These are phyloP conservation scores for Cossypha heuglini DNA, from an alignment of 2,797 vertebrate genomes.

Conservation along the genomic window DNA sequence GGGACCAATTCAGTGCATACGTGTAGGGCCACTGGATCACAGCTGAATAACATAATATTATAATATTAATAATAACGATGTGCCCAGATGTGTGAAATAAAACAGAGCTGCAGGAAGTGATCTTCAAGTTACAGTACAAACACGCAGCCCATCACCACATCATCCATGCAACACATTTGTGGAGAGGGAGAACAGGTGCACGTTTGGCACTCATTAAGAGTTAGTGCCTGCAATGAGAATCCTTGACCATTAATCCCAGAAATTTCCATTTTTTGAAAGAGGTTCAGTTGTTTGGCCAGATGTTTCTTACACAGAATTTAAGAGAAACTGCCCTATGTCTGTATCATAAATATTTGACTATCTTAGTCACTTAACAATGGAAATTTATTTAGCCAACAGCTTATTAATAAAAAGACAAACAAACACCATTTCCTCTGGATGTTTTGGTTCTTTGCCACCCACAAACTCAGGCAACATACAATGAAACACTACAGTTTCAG, in stretches of 20 bases:
- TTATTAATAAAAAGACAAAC: conserved; percentile 44
- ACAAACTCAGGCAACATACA: conserved; percentile 14
- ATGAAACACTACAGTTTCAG: conserved; percentile 14
- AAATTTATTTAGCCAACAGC: conserved; percentile 53
- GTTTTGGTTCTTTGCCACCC: conserved; percentile 40
- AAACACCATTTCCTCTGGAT: conserved; percentile 22
- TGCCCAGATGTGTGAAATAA: background rate
- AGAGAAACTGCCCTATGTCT: background rate
- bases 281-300: background rate
- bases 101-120: background rate
- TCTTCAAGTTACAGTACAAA: background rate
- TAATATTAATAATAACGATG: background rate
- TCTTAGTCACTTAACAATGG: conserved; percentile 38
- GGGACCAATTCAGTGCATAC: background rate
- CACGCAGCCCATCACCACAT: background rate
- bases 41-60: background rate
- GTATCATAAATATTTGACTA: conserved; percentile 29
- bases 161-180: background rate
- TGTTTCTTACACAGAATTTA: background rate
- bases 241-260: conserved; percentile 27
- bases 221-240: conserved; percentile 4
- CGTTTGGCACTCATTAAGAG: conserved; percentile 39
- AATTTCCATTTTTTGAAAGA: background rate
- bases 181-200: background rate
- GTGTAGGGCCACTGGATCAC: background rate